Evolutionary conservation across 1,140 invertebrate species (phyloP), one percentile per base, ranked within the genome.

Genomic region (Cotesia typhae): DNA sequence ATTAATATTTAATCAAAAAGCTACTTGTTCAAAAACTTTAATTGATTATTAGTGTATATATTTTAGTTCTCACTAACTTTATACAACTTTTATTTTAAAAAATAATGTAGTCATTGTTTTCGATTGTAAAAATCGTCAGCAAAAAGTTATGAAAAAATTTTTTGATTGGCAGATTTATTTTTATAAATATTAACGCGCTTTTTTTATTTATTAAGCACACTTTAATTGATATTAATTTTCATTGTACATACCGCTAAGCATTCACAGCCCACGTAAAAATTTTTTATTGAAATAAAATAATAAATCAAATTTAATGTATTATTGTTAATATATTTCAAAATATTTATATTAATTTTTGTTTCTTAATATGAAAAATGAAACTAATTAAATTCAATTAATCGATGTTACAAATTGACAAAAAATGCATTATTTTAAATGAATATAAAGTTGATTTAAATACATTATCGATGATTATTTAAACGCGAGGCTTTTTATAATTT

Each of bases 201-300:
- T 28, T 28, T 17, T 17, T 17, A 1, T 17, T 17, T 17, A 1
- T 17, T 10, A 47, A 47, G 41, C 41, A 47, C 41, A 47, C 4
- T 47, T 47, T 9, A 47, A 47, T 47, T 47, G n/a, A n/a, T n/a
- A 14, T 14, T 14, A n/a, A n/a, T 12, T 17, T 12, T 10, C 12
- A n/a, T 55, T 55, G 53, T n/a, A 55, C 41, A 47, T 55, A n/a
- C 53, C 53, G 53, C 64, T 51, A 53, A 52, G 7, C 38, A 35
- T 66, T 66, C 64, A 66, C 64, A 66, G 64, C 64, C 64, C 35
- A 57, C 41, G 36, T 68, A 68, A 55, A 67, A 68, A 37, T 17
- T 57, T 57, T 35, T 57, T 35, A 67, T 53, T 67, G 53, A 57
- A 37, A 59, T 68, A 35, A 9, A 57, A 4, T 12, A 28, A 12